These are phyloP conservation scores for Anoncus sp. DNA, from an alignment of 2,888 invertebrate genomes.

Conservation along the genomic window DNA sequence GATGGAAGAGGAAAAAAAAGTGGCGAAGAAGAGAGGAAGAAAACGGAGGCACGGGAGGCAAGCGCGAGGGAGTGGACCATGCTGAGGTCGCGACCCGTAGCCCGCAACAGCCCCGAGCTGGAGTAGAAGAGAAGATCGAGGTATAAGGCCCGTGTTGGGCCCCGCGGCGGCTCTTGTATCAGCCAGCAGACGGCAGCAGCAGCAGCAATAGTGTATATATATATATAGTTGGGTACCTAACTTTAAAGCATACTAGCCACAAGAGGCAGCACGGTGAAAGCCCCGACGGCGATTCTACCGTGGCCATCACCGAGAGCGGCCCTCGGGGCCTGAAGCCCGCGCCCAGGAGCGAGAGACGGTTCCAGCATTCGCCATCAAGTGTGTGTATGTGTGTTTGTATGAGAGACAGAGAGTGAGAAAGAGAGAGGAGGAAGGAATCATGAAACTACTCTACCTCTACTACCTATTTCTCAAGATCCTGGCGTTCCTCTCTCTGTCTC, in stretches of 20 bases:
- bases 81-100: conserved; percentile 82
- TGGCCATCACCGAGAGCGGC: conserved; percentile 66
- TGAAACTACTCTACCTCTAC: too few relatives aligned
- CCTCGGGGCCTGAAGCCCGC: conserved; percentile 58
- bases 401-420: conserved; percentile 55
- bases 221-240: conserved; percentile 23
- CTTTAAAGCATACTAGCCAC: conserved; percentile 25
- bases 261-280: conserved; percentile 76
- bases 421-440: conserved; percentile 24
- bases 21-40: conserved; percentile 55
- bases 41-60: conserved; percentile 69
- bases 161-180: conserved; percentile 51
- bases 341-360: conserved; percentile 58
- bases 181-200: conserved; percentile 51
- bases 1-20: conserved; percentile 37
- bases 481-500: conserved; percentile 73
- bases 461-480: conserved; percentile 77
- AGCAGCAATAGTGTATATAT: conserved; percentile 31
- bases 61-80: conserved; percentile 80
- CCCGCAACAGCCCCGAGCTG: conserved; percentile 73
- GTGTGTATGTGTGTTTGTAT: too few relatives aligned
- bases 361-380: conserved; percentile 54
- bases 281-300: conserved; percentile 80
- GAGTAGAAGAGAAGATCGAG: conserved; percentile 59
- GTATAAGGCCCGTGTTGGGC: conserved; percentile 42